Evolutionary conservation across 1,140 invertebrate genomes (phyloP).

Genomic region (Drosophila sulfurigaster): DNA sequence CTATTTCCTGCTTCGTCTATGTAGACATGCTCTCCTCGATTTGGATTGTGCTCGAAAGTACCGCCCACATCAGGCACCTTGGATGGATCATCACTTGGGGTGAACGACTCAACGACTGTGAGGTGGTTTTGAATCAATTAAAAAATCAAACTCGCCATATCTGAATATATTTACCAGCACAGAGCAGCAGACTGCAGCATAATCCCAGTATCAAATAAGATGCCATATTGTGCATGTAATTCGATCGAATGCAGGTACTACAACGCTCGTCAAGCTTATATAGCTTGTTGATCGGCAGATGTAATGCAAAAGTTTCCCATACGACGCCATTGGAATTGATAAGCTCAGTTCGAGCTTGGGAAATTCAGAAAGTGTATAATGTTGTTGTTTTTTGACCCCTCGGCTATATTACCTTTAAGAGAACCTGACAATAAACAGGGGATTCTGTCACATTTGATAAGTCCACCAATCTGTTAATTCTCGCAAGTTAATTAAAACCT

Average conservation of each 20-base stretch:
- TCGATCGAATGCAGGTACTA: conserved; percentile 17
- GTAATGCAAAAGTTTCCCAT: conserved; percentile 23
- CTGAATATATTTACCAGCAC: conserved; percentile 27
- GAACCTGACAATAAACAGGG: neutral
- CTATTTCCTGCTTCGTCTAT: conserved; percentile 58
- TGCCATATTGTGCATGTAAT: conserved; percentile 24
- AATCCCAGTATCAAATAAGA: conserved; percentile 29
- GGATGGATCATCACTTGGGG: conserved; percentile 31
- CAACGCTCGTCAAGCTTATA: conserved; percentile 25
- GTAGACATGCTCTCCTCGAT: conserved; percentile 43
- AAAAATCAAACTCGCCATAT: too few relatives aligned
- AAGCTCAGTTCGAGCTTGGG: conserved; percentile 29
- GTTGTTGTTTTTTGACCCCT: conserved; percentile 4
- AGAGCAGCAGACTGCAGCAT: conserved; percentile 19
- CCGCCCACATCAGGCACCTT: conserved; percentile 55
- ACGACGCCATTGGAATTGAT: conserved; percentile 24
- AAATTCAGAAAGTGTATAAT: conserved; percentile 32
- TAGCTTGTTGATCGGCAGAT: conserved; percentile 14
- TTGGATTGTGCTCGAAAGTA: conserved; percentile 42
- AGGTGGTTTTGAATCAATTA: neutral
- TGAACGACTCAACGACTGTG: conserved; percentile 36
- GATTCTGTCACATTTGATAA: conserved; percentile 13
- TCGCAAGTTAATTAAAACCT: neutral
- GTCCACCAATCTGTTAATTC: conserved; percentile 12
- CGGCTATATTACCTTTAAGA: neutral